phyloP scores from a whole-genome alignment of 2,888 invertebrate species.

The Prenolepis imparis region DNA sequence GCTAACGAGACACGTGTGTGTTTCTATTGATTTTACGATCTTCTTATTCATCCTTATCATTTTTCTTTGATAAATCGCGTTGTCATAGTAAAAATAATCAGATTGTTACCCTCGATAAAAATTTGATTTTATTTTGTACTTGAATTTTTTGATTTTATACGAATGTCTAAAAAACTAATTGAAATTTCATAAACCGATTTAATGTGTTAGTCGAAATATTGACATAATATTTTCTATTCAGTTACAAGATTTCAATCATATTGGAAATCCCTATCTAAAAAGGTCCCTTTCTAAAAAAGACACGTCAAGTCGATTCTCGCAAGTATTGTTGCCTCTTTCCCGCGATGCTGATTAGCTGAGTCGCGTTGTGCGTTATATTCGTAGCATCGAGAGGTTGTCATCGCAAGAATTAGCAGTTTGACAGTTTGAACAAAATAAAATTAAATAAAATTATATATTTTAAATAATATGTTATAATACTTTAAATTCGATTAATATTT shows the following conservation, averaged over 20 bases:
- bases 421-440: no score
- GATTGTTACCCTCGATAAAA: background rate
- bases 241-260: background rate
- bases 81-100: slow-evolving; percentile 11
- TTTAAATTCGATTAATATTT: no score
- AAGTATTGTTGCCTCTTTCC: no score
- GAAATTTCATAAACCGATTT: background rate
- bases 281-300: no score
- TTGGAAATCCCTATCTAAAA: no score
- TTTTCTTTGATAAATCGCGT: background rate
- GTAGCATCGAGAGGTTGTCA: no score
- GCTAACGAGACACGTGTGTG: slow-evolving; percentile 20
- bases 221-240: slow-evolving; percentile 1
- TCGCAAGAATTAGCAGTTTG: no score
- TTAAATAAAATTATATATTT: no score
- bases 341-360: no score
- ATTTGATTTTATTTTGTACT: background rate
- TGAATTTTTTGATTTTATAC: background rate
- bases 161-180: background rate
- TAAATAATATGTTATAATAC: no score
- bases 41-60: background rate
- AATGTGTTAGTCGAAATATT: background rate
- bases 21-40: slow-evolving; percentile 21
- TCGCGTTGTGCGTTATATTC: no score
- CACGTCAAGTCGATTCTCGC: no score